Base-by-base conservation (phyloP, 2,888 invertebrate species). In the Temnothorax ravouxi region DNA sequence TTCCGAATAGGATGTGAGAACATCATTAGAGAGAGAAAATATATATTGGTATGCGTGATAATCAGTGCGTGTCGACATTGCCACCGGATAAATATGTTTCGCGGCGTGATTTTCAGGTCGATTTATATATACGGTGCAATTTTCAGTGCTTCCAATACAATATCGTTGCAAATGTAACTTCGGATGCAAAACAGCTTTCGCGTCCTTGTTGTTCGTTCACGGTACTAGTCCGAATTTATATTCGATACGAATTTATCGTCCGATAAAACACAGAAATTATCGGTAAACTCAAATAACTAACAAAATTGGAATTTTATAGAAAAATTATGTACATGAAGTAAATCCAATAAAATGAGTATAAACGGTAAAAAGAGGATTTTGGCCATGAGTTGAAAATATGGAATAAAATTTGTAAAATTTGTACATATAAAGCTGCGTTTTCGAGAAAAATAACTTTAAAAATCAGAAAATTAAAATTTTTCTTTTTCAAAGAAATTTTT, bases 31-130 rank as follows among this genome's bases (percentile, higher is more conserved):
- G 85, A 88, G 88, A 88, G 88, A 90, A 88, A 86, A 80, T 62
- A 47, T 41, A 47, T 34, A 74, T 66, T 69, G 67, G 81, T 4
- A 44, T 34, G 69, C 67, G 62, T 41, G 87, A 89, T 89, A 89
- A 92, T 91, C 91, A 91, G 91, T 86, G 91, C 91, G 86, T 89
- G 87, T 91, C 91, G 90, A 84, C 87, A 89, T 88, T 82, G 89
- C 89, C 72, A 86, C 87, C 85, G 89, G 89, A 87, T 88, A 88
- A 88, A 90, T 84, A 89, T 21, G 25, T 50, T 82, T 75, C 83
- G 38, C 54, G 44, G 56, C 29, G 62, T 72, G 72, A 81, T 54
- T 72, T 81, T 72, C 41, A 72, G 72, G 56, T 67, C 38, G 8
- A 29, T 69, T 47, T 13, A 69, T 29, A 34, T 34, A 52, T 25